A percentile compares a stretch with the other conserved stretches of the same genome.
phyloP scores from a whole-genome alignment of 2,113 vertebrate genomes.

The Elaphurus davidianus region DNA sequence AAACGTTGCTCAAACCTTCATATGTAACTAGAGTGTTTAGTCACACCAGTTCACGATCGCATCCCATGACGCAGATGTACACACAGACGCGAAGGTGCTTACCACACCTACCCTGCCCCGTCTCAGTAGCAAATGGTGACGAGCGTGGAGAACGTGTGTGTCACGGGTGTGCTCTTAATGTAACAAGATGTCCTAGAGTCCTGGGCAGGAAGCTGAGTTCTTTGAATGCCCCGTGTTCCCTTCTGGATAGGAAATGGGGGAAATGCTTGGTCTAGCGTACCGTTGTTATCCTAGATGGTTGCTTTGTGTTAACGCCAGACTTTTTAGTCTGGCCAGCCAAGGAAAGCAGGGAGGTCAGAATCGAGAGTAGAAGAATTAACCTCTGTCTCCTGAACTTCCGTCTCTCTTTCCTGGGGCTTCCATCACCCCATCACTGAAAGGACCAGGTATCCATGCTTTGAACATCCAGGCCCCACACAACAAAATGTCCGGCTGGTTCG shows the following conservation, averaged over 20 bases:
- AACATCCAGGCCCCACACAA: not conserved
- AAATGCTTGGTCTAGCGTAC: not conserved
- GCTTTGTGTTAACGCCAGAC: not conserved
- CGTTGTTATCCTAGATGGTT: not conserved
- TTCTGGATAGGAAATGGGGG: not conserved
- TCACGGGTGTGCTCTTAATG: not conserved
- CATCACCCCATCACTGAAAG: not conserved
- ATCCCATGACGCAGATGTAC: not conserved
- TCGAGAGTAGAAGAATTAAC: not conserved
- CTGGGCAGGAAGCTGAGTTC: not conserved
- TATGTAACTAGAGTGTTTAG: not conserved
- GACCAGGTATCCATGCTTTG: not conserved
- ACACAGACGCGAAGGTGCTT: not conserved
- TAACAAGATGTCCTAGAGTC: not conserved
- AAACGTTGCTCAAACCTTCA: not conserved
- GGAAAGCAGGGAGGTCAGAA: not conserved
- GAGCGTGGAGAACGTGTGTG: not conserved
- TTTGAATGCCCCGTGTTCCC: not conserved
- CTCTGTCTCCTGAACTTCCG: not conserved
- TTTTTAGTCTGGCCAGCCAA: not conserved
- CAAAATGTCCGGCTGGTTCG: not conserved
- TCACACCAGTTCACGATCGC: accelerated
- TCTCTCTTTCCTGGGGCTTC: not conserved
- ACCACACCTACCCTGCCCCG: accelerated
- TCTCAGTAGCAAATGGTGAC: not conserved